Percentiles rank a stretch among this genome's conserved stretches.
Conservation (phyloP, 2,888 invertebrate species). For the Limnephilus marmoratus region DNA sequence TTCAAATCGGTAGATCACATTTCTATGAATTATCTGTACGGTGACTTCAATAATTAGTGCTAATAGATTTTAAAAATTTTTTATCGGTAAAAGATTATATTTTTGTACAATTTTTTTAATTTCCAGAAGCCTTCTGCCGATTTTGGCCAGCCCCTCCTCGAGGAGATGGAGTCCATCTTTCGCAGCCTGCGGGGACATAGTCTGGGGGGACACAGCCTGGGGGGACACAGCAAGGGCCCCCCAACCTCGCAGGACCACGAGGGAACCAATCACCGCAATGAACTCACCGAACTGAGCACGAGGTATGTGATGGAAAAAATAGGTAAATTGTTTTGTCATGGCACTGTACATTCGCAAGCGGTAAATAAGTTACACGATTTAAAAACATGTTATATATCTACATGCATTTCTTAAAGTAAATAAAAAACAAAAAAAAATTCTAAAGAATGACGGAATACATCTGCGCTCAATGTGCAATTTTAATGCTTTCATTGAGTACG, state of each 20-base stretch:
- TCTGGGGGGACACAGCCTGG: constrained; percentile 75
- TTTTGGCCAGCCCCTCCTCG: constrained; percentile 92
- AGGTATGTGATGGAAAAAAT: constrained; percentile 38
- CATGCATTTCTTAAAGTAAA: too few species aligned
- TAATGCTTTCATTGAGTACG: too few species aligned
- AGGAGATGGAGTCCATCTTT: constrained; percentile 94
- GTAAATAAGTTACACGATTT: too few species aligned
- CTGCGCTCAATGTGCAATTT: too few species aligned
- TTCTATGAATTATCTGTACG: too few species aligned
- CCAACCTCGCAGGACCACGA: constrained; percentile 71
- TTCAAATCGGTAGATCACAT: not conserved
- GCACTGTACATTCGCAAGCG: too few species aligned
- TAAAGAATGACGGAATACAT: too few species aligned
- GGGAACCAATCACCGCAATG: constrained; percentile 83
- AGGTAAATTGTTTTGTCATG: too few species aligned
- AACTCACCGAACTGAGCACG: constrained; percentile 81
- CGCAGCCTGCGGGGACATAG: constrained; percentile 75
- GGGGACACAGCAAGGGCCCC: constrained; percentile 68
- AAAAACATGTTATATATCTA: too few species aligned
- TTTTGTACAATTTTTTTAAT: not conserved
- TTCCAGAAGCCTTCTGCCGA: constrained; percentile 72
- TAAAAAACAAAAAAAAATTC: too few species aligned
- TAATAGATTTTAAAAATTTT: too few species aligned
- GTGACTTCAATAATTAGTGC: too few species aligned
- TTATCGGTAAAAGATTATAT: not conserved